These are phyloP conservation scores for Synergus itoensis DNA, from an alignment of 2,888 invertebrate species.

Conservation along the genomic window DNA sequence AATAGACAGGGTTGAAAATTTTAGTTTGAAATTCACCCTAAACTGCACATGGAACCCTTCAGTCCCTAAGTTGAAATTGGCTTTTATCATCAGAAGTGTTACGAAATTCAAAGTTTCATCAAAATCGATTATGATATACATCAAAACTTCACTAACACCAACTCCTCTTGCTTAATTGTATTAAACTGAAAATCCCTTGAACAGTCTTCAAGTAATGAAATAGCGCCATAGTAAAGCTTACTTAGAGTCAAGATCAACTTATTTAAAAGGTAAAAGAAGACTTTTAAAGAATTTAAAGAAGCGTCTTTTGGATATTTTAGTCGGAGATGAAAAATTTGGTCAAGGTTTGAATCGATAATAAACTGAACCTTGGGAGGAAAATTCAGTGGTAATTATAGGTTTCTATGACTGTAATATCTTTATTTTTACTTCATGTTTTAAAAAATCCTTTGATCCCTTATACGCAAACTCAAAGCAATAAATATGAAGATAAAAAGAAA, in stretches of 20 bases:
- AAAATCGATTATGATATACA: conserved; percentile 18
- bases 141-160: conserved; percentile 5
- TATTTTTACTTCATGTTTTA: conserved; percentile 10
- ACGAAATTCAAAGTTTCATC: conserved; percentile 24
- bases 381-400: neutral
- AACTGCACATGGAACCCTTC: neutral
- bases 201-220: neutral
- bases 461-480: neutral
- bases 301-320: neutral
- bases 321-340: neutral
- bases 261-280: neutral
- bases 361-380: neutral
- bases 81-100: conserved; percentile 7
- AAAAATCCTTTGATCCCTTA: neutral
- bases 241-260: neutral
- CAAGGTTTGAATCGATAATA: conserved; percentile 29
- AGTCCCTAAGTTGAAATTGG: neutral
- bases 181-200: neutral
- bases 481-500: neutral
- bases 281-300: neutral
- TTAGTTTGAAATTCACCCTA: neutral
- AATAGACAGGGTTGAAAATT: neutral
- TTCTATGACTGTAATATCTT: conserved; percentile 4
- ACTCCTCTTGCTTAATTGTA: neutral
- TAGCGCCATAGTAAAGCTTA: neutral